Evolutionary conservation across 1,140 invertebrate genomes (phyloP).

Genomic region (Elysia chlorotica): DNA sequence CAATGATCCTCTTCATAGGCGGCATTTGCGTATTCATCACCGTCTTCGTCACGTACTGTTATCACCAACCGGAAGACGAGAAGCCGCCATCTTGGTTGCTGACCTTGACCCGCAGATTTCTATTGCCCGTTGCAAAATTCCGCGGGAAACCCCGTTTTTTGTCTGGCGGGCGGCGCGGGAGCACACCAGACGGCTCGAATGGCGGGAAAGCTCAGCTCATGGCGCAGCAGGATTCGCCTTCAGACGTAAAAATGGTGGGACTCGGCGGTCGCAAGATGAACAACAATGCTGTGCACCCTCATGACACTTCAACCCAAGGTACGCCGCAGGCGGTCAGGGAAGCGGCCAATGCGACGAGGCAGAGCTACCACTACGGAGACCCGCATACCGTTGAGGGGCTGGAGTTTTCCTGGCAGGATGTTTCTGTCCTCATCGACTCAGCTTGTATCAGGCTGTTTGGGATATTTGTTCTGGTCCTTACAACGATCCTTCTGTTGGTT

Average conservation of each 20-base stretch:
- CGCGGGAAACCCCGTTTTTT: not conserved
- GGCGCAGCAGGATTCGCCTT: no score
- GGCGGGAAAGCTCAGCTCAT: not conserved
- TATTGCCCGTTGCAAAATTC: not conserved
- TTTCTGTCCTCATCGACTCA: not conserved
- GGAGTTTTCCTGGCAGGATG: not conserved
- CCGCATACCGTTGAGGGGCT: not conserved
- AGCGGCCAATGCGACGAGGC: not conserved
- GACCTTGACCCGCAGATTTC: not conserved
- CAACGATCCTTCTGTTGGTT: not conserved
- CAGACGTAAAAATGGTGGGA: not conserved
- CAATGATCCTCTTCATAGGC: conserved; percentile 10
- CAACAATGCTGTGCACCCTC: not conserved
- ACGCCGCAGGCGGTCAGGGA: not conserved
- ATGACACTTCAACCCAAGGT: not conserved
- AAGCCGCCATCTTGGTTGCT: not conserved
- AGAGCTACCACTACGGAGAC: not conserved
- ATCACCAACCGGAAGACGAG: not conserved
- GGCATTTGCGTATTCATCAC: not conserved
- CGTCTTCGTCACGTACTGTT: not conserved
- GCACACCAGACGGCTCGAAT: not conserved
- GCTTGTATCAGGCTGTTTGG: not conserved
- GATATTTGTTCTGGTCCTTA: not conserved
- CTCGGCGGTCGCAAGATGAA: not conserved
- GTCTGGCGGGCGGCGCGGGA: not conserved